Evolutionary conservation across 1,140 invertebrate genomes (phyloP), one percentile per base, ranked within the genome.

Genomic region (Aradophagus sp.): DNA sequence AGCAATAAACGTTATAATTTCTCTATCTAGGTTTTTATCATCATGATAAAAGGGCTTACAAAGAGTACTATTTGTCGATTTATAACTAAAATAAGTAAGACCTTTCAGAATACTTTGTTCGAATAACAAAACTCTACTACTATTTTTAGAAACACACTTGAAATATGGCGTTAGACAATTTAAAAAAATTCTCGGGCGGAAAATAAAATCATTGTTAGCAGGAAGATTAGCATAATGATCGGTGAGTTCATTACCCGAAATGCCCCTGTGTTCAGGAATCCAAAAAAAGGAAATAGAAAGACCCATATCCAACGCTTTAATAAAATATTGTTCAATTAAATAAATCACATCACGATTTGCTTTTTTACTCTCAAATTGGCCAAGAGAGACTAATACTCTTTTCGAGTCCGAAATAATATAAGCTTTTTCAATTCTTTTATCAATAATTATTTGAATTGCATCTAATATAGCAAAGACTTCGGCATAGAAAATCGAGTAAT

Each of bases 191-290:
- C n/a, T n/a, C n/a, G n/a, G n/a, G n/a, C n/a, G n/a, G n/a, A n/a
- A n/a, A n/a, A n/a, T n/a, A n/a, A n/a, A n/a, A n/a, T n/a, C n/a
- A n/a, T n/a, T n/a, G n/a, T n/a, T n/a, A n/a, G n/a, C n/a, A n/a
- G n/a, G n/a, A n/a, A n/a, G n/a, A n/a, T 47, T 47, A 8, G 29
- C 29, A 5, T 20, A n/a, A 1, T 8, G 6, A 16, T 34, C 44
- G 6, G 11, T 17, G 5, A 8, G 1, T 2, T 47, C 29, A 23
- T 47, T 47, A 10, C 17, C 16, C 5, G 5, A 0, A 5, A 47
- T 47, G n/a, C 31, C 31, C 3, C 12, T 12, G 16, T 47, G 44
- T 2, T 16, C 23, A 1, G 31, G 44, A 4, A 47, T 23, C 44
- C 44, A 47, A 0, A 47, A 8, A 6, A 32, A 10, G 8, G 13